phyloP scores from a whole-genome alignment of 2,797 vertebrate genomes.

The Mormyrus hasselquistii region DNA sequence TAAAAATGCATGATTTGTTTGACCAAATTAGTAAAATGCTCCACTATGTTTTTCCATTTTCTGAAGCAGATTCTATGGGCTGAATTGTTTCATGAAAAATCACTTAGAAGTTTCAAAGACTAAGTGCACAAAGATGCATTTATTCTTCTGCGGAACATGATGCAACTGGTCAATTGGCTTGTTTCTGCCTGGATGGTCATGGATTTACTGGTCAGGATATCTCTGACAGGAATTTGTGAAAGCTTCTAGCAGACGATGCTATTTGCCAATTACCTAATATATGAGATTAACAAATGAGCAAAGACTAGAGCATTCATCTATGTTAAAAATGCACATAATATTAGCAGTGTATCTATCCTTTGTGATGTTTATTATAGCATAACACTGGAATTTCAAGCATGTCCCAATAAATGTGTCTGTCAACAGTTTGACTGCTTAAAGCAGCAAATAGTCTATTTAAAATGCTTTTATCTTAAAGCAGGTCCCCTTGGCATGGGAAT shows the following conservation, averaged over 20 bases:
- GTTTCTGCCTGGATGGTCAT: neutral
- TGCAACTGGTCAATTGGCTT: neutral
- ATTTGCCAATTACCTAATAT: neutral
- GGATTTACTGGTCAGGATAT: neutral
- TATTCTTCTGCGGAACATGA: neutral
- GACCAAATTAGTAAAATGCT: neutral
- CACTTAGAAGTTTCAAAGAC: neutral
- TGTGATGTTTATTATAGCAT: neutral
- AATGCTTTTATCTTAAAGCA: constrained; percentile 51
- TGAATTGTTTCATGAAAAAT: neutral
- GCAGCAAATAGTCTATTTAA: constrained; percentile 54
- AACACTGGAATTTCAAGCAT: neutral
- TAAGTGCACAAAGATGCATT: neutral
- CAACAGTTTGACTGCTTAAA: constrained; percentile 2
- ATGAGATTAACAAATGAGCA: neutral
- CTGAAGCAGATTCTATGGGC: neutral
- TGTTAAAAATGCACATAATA: neutral
- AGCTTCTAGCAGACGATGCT: neutral
- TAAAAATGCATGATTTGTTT: neutral
- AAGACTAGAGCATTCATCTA: constrained; percentile 32
- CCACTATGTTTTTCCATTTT: neutral
- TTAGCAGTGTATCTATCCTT: neutral
- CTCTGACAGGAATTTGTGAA: neutral
- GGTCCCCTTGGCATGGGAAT: constrained; percentile 61
- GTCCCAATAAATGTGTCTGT: neutral